Conservation (phyloP, 1,140 invertebrate species). For the Scaptomyza hsui region DNA sequence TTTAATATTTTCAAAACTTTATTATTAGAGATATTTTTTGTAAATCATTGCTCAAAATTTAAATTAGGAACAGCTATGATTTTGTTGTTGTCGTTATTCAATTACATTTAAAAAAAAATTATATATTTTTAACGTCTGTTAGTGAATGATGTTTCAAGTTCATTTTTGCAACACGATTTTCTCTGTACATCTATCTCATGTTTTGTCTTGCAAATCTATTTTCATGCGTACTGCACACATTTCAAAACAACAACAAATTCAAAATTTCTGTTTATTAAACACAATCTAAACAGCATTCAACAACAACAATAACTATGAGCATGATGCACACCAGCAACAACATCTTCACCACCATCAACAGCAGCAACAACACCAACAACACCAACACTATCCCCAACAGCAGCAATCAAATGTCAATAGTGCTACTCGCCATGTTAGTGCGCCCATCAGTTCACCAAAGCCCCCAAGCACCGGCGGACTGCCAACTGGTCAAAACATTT, state of each 20-base stretch:
- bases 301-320: slow-evolving; percentile 57
- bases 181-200: slow-evolving; percentile 64
- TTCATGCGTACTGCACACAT: slow-evolving; percentile 38
- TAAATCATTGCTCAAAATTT: neutral
- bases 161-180: slow-evolving; percentile 11
- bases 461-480: slow-evolving; percentile 88
- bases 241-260: slow-evolving; percentile 51
- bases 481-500: slow-evolving; percentile 94
- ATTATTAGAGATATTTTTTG: slow-evolving; percentile 2
- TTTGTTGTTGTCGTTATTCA: neutral
- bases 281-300: slow-evolving; percentile 62
- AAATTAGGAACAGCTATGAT: neutral
- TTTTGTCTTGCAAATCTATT: slow-evolving; percentile 69
- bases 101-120: too few relatives aligned
- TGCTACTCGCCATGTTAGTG: slow-evolving; percentile 87
- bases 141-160: neutral
- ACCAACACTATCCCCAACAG: slow-evolving; percentile 48
- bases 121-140: too few relatives aligned
- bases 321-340: slow-evolving; percentile 76
- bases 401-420: slow-evolving; percentile 48
- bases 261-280: slow-evolving; percentile 39
- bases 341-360: slow-evolving; percentile 59
- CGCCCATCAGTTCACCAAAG: slow-evolving; percentile 90
- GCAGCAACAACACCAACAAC: slow-evolving; percentile 60
- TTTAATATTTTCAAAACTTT: slow-evolving; percentile 41